Conservation (phyloP, 1,140 invertebrate genomes). For the Philopotamus ludificatus region DNA sequence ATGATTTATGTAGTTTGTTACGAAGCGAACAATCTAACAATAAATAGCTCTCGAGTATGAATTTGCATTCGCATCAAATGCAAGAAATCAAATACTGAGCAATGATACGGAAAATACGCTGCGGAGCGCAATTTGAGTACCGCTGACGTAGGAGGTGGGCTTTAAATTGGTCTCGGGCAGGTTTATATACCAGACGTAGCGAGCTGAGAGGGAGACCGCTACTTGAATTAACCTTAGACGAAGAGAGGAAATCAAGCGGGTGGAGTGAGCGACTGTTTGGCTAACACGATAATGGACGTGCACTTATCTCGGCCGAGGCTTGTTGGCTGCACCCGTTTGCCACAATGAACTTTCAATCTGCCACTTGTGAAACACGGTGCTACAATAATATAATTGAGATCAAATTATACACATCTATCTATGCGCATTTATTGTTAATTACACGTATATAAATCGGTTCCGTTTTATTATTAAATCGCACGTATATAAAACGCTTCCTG, state of each 20-base stretch:
- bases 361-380: too few species aligned
- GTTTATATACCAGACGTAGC: background rate
- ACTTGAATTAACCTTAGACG: constrained; percentile 26
- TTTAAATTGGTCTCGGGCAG: constrained; percentile 1
- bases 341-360: constrained; percentile 23
- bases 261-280: constrained; percentile 28
- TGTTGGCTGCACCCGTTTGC: background rate
- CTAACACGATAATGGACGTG: constrained; percentile 33
- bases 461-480: background rate
- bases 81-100: background rate
- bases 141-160: too few species aligned
- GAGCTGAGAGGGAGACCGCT: constrained; percentile 6
- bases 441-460: background rate
- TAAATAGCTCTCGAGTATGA: background rate
- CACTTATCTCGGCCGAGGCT: constrained; percentile 15
- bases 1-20: background rate
- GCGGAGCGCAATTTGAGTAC: too few species aligned
- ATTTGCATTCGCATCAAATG: background rate
- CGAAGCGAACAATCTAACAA: background rate
- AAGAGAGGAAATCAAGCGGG: constrained; percentile 22
- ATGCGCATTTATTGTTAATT: background rate
- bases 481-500: background rate
- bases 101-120: background rate
- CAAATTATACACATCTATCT: background rate
- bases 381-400: too few species aligned